Percentiles rank a stretch among this genome's conserved stretches.
Evolutionary conservation across 2,797 vertebrate genomes (phyloP).

Genomic region (Meda fulgida): DNA sequence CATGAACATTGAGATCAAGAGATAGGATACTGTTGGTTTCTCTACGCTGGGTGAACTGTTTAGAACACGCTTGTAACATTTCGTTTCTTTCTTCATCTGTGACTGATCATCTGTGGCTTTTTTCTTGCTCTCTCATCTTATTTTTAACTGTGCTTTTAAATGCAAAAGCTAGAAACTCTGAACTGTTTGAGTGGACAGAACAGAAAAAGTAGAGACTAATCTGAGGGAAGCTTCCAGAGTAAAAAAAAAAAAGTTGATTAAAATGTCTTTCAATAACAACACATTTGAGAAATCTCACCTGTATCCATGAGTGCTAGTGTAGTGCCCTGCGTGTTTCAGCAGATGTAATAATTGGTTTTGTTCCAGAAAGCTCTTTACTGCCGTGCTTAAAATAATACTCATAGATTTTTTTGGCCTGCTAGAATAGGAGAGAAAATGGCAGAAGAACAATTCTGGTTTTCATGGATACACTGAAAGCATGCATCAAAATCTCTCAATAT

Average conservation of each 20-base stretch:
- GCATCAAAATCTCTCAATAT: not conserved
- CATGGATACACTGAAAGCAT: not conserved
- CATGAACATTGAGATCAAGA: slow-evolving; percentile 28
- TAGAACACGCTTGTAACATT: not conserved
- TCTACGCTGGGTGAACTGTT: slow-evolving; percentile 4
- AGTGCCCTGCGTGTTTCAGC: slow-evolving; percentile 14
- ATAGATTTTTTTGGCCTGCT: not conserved
- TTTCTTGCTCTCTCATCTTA: not conserved
- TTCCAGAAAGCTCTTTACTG: slow-evolving; percentile 46
- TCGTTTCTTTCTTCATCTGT: slow-evolving; percentile 9
- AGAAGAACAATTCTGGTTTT: not conserved
- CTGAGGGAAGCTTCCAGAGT: not conserved
- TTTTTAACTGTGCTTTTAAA: slow-evolving; percentile 33
- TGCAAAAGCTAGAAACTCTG: not conserved
- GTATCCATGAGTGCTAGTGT: slow-evolving; percentile 9
- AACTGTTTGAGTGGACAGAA: slow-evolving; percentile 9
- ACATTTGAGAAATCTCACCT: slow-evolving; percentile 31
- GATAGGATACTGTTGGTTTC: slow-evolving; percentile 21
- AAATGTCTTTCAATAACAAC: slow-evolving; percentile 32
- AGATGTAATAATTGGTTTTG: slow-evolving; percentile 46
- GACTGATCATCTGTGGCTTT: slow-evolving; percentile 14
- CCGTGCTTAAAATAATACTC: not conserved
- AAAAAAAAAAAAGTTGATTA: not conserved
- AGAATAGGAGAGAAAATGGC: not conserved
- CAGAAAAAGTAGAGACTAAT: not conserved